Evolutionary conservation across 2,888 invertebrate species (phyloP).

Genomic region (Malthinus flaveolus): DNA sequence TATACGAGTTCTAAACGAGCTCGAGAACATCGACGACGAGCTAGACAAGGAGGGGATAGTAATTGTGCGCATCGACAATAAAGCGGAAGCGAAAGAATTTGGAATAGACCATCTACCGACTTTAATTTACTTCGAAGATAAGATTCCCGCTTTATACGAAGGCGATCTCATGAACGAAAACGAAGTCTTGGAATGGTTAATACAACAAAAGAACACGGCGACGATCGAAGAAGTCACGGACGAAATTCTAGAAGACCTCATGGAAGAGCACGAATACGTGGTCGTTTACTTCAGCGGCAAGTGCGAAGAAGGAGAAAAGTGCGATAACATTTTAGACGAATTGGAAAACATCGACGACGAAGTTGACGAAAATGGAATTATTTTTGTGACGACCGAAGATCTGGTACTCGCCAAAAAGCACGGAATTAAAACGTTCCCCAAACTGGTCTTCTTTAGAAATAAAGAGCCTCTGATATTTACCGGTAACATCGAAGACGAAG

Average conservation of each 20-base stretch:
- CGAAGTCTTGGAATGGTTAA: constrained; percentile 86
- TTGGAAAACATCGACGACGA: constrained; percentile 93
- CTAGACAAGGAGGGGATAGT: constrained; percentile 88
- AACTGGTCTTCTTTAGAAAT: constrained; percentile 88
- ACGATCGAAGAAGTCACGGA: constrained; percentile 95
- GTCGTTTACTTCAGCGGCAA: constrained; percentile 92
- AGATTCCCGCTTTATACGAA: constrained; percentile 89
- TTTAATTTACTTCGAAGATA: constrained; percentile 87
- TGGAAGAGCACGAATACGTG: constrained; percentile 90
- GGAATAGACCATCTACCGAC: constrained; percentile 87
- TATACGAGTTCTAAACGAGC: constrained; percentile 81
- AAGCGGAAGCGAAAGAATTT: constrained; percentile 86
- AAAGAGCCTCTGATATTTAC: constrained; percentile 81
- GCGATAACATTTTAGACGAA: constrained; percentile 82
- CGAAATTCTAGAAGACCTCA: constrained; percentile 82
- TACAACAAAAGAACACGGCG: constrained; percentile 85
- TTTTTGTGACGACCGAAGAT: constrained; percentile 93
- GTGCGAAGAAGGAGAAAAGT: constrained; percentile 85
- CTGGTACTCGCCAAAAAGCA: constrained; percentile 77
- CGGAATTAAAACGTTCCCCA: constrained; percentile 82
- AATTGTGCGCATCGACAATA: constrained; percentile 87
- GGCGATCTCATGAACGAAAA: constrained; percentile 91
- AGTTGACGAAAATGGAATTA: constrained; percentile 88
- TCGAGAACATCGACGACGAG: constrained; percentile 92
- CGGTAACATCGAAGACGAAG: constrained; percentile 89